Conservation (phyloP, 2,113 vertebrate species). For the Macquaria australasica region DNA sequence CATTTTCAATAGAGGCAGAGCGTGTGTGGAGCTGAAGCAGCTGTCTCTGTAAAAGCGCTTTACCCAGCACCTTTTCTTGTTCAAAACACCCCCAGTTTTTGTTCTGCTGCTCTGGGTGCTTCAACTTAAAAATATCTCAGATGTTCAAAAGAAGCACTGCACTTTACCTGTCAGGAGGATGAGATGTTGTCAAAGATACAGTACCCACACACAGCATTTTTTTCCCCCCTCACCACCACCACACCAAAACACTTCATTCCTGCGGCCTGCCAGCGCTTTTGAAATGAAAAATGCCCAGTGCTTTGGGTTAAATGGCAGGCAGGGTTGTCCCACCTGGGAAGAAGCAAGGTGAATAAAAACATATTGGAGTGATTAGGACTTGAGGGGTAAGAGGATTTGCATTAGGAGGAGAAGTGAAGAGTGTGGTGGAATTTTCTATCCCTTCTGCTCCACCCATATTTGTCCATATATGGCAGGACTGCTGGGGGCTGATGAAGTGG, state of each 20-base stretch:
- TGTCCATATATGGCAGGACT: slow-evolving; percentile 49
- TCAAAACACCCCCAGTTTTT: slow-evolving; percentile 53
- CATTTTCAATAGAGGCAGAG: slow-evolving; percentile 39
- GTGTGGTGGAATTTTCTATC: slow-evolving; percentile 66
- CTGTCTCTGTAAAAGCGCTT: slow-evolving; percentile 61
- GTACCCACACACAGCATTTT: slow-evolving; percentile 17
- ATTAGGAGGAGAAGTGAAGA: slow-evolving; percentile 39
- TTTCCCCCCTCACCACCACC: not conserved
- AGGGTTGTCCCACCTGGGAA: slow-evolving; percentile 25
- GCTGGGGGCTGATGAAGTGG: slow-evolving; percentile 52
- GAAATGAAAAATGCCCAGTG: slow-evolving; percentile 6
- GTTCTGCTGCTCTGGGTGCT: slow-evolving; percentile 46
- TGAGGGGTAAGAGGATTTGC: slow-evolving; percentile 49
- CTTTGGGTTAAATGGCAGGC: slow-evolving; percentile 33
- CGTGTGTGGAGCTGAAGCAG: slow-evolving; percentile 57
- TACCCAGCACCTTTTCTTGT: slow-evolving; percentile 57
- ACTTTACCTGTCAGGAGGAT: slow-evolving; percentile 61
- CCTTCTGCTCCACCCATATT: slow-evolving; percentile 32
- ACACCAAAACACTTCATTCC: slow-evolving; percentile 35
- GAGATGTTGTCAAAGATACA: slow-evolving; percentile 56
- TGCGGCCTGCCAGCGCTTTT: not conserved
- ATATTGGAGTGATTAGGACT: slow-evolving; percentile 32
- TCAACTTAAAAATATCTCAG: slow-evolving; percentile 54
- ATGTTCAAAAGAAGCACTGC: slow-evolving; percentile 48
- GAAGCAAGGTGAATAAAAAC: slow-evolving; percentile 53